A percentile compares a stretch with the other conserved stretches of the same genome.
These are phyloP conservation scores for Ophioderma brevispina DNA, from an alignment of 35 echinoderm and acorn worm species.

Conservation along the genomic window DNA sequence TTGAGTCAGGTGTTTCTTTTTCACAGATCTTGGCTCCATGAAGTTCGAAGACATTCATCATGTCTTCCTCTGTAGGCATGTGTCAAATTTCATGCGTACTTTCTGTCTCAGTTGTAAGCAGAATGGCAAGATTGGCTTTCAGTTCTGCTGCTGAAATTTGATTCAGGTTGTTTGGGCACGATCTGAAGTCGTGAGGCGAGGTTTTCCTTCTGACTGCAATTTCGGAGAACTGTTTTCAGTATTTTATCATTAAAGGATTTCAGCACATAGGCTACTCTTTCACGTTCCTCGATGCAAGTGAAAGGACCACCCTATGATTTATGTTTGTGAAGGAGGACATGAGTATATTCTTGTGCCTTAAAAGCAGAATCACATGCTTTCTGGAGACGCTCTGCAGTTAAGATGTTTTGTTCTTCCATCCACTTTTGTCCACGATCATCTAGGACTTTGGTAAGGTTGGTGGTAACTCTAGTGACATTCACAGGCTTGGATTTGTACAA, in stretches of 20 bases:
- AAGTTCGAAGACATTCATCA: conserved; percentile 15
- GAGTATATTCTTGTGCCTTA: too few species aligned
- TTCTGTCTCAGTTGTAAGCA: conserved; percentile 16
- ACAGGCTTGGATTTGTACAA: conserved; percentile 14
- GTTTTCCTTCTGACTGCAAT: not conserved
- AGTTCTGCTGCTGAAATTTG: conserved; percentile 20
- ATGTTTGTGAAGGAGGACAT: too few species aligned
- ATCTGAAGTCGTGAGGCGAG: conserved; percentile 6
- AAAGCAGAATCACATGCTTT: conserved; percentile 8
- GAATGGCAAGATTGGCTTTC: not conserved
- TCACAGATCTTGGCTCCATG: not conserved
- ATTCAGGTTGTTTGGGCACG: conserved; percentile 16
- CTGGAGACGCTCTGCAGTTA: not conserved
- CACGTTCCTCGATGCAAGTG: not conserved
- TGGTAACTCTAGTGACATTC: not conserved
- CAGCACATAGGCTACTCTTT: not conserved
- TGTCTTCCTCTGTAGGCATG: conserved; percentile 19
- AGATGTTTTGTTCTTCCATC: not conserved
- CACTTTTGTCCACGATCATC: not conserved
- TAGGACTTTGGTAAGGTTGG: not conserved
- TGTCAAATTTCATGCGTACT: not conserved
- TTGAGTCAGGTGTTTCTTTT: not conserved
- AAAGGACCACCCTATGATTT: conserved; percentile 16
- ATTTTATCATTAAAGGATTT: not conserved
- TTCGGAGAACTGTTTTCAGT: not conserved